Evolutionary conservation across 2,113 vertebrate genomes (phyloP), one percentile per base, ranked within the genome.

Genomic region (Hyla sarda): DNA sequence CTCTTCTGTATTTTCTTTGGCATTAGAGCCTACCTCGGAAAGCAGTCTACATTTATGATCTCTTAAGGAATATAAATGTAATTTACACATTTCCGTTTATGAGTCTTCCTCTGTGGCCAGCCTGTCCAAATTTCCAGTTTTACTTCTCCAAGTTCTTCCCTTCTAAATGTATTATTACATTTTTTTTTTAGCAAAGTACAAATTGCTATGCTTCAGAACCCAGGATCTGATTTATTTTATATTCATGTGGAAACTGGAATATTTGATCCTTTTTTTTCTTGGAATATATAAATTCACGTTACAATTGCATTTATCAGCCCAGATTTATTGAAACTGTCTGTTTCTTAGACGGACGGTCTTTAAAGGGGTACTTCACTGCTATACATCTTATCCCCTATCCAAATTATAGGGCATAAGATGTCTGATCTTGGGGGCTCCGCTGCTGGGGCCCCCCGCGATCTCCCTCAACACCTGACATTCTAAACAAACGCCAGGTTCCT

Each of bases 51-150:
- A 47, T n/a, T 65, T 81, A 65, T 47, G 56, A 81, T 45, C 21
- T 81, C 54, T 65, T 81, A 62, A 62, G 77, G 56, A 80, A 80
- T 45, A 60, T 25, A 80, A 41, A 80, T 60, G 52, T 79, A 23
- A 79, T 79, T 79, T 56, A 52, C 77, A 79, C 32, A n/a, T 80
- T 62, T 58, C 52, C 54, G n/a, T 32, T 45, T 62, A 60, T 60
- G 54, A 25, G 56, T 81, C 52, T 79, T 60, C 54, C 32, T 45
- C n/a, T 62, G 3, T 34, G 21, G 32, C 52, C 52, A 78, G 12
- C 16, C 60, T 45, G 4, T 45, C 37, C 56, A 45, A 81, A 47
- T 81, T 81, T 81, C 56, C 78, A 62, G 28, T 19, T 41, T 13
- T 23, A 79, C 0, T 34, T 37, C 6, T 47, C 78, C 56, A 62